Evolutionary conservation across 1,140 invertebrate genomes (phyloP).

Genomic region (Zaprionus ornatus): DNA sequence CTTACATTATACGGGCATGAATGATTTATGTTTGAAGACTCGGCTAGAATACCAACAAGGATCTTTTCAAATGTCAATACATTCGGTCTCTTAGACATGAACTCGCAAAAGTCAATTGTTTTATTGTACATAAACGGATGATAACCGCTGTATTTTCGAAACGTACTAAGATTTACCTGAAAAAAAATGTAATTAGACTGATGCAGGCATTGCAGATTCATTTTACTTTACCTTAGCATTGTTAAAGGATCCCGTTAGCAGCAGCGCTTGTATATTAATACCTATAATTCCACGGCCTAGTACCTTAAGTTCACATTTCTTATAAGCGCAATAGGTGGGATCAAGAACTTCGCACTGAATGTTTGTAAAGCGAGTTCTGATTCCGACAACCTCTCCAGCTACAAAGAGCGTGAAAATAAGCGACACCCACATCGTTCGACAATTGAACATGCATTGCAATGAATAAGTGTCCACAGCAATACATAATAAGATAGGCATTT

Average conservation of each 20-base stretch:
- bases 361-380: conserved; percentile 1
- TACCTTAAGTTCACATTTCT: conserved; percentile 35
- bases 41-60: not conserved
- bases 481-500: too few species aligned
- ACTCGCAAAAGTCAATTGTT: conserved; percentile 3
- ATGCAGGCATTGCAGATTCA: not conserved
- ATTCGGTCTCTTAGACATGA: not conserved
- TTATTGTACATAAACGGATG: conserved; percentile 4
- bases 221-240: not conserved
- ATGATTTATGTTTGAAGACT: not conserved
- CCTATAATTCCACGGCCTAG: conserved; percentile 10
- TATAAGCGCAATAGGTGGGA: not conserved
- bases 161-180: conserved; percentile 1
- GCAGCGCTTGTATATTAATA: conserved; percentile 2
- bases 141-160: conserved; percentile 2
- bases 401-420: not conserved
- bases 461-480: not conserved
- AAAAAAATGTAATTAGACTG: not conserved
- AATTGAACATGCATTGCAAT: not conserved
- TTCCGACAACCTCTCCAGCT: not conserved
- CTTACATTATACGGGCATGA: conserved; percentile 14
- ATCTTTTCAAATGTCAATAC: not conserved
- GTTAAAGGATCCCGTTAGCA: not conserved
- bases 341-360: not conserved
- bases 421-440: not conserved